Evolutionary conservation across 2,888 invertebrate genomes (phyloP), one percentile per base, ranked within the genome.

Genomic region (Cheilosia grossa): DNA sequence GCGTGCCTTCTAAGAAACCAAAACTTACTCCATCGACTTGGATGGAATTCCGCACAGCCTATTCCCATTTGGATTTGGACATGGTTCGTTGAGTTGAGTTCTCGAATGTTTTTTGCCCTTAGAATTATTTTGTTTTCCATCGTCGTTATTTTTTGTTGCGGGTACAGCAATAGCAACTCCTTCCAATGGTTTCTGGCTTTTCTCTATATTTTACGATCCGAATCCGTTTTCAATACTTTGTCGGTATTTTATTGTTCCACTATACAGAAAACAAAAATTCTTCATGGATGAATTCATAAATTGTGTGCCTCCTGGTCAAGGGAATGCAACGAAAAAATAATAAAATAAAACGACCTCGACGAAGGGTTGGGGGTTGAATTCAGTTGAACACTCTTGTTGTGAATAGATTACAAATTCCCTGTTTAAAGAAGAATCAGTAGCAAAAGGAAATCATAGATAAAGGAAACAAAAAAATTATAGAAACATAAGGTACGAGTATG

Each of bases 271-370:
- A 59, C 53, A 53, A 74, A 79, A 66, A 74, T 83, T 64, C 79
- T 79, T 83, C 56, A 74, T 54, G 74, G 83, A 83, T 83, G 79
- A 83, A 83, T 83, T 83, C 79, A 70, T 79, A 79, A 83, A 78
- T 79, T 83, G 61, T 79, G 59, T 75, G 79, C 64, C 30, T 21
- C 19, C 53, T 73, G 78, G 82, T 82, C 78, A 78, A 82, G 82
- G 56, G 13, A 53, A 17, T 17, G 44, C 44, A 47, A 47, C 6
- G 9, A 51, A 24, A 30, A 30, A 30, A 30, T 30, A 30, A 9
- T 1, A 51, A 13, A 19, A 66, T 30, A 51, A 69, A 2, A 42
- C 13, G 53, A 40, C 54, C 37, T 53, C 19, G 21, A 33, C 33
- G 10, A 33, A 2, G 37, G 37, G 37, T 37, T 74, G 53, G 69